phyloP scores from a whole-genome alignment of 2,888 invertebrate genomes.

The Ellobium chinense region DNA sequence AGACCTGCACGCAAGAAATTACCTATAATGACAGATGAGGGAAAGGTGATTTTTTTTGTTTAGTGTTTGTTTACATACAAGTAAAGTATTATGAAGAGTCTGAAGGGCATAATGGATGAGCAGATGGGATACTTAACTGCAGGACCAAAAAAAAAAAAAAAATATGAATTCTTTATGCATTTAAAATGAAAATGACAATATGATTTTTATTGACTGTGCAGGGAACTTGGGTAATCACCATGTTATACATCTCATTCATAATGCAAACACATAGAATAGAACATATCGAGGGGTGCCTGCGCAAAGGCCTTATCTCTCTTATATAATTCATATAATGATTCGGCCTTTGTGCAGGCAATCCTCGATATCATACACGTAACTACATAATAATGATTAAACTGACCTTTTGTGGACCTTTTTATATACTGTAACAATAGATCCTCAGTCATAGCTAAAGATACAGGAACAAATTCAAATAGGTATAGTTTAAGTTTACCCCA shows the following conservation, averaged over 20 bases:
- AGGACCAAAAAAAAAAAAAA: no score
- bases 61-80: background rate
- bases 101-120: background rate
- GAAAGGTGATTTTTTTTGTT: slow-evolving; percentile 17
- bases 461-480: no score
- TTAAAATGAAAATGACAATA: background rate
- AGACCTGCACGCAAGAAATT: slow-evolving; percentile 47
- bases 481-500: no score
- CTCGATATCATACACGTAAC: no score
- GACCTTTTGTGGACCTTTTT: background rate
- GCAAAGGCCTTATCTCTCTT: no score
- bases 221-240: background rate
- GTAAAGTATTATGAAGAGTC: background rate
- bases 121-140: no score
- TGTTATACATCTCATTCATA: no score
- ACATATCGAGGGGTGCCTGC: no score
- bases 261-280: no score
- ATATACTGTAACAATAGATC: background rate
- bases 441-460: background rate
- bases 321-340: no score
- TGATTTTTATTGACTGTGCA: background rate
- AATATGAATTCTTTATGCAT: no score
- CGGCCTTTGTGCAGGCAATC: no score
- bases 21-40: slow-evolving; percentile 11
- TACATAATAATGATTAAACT: background rate